Conservation (phyloP, 2,888 invertebrate species). For the Cinara cedri region DNA sequence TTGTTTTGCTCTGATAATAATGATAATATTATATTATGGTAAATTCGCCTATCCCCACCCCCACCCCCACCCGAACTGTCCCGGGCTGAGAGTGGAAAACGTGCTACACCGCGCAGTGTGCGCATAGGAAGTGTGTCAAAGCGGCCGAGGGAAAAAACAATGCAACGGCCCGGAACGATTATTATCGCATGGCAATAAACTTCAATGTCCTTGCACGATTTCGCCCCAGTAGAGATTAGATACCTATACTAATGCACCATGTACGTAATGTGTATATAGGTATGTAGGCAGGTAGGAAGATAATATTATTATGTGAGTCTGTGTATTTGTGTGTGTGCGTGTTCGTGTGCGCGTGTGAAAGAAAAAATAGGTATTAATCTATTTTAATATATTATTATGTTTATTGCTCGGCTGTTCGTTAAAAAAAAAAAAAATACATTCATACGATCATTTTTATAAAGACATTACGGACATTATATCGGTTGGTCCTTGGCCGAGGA, state of each 20-base stretch:
- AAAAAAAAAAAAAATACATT: no score
- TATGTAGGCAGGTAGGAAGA: neutral
- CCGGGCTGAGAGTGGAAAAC: neutral
- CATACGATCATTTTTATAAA: no score
- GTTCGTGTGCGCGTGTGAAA: neutral
- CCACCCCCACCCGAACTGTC: no score
- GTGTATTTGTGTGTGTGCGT: no score
- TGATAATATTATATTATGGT: no score
- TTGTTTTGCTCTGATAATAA: neutral
- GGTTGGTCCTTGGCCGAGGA: no score
- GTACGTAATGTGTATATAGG: no score
- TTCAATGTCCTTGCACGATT: slow-evolving; percentile 33
- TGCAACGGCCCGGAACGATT: neutral
- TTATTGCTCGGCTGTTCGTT: no score
- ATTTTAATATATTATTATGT: no score
- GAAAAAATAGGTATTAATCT: no score
- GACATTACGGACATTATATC: no score
- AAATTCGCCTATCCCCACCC: no score
- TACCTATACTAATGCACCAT: neutral
- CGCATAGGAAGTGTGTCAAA: neutral
- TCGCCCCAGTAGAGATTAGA: slow-evolving; percentile 16
- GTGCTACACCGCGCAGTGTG: neutral
- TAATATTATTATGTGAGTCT: neutral
- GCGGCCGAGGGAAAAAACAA: slow-evolving; percentile 2
- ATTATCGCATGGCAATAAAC: slow-evolving; percentile 15